Percentiles rank a stretch among this genome's conserved stretches.
Conservation (phyloP, 2,113 vertebrate species). For the Pygathrix nemaeus region DNA sequence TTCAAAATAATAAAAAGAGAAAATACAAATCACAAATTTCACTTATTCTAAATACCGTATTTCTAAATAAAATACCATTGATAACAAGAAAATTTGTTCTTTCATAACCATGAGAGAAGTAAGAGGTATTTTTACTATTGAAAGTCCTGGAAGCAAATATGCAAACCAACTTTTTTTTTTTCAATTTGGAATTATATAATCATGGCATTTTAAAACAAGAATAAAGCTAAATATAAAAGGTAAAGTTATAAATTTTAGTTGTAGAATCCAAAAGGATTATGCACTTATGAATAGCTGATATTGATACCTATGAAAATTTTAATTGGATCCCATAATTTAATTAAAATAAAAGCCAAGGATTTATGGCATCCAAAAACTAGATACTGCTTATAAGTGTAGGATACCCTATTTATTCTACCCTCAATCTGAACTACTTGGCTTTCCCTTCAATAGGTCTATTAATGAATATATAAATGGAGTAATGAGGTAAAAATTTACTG, state of each 20-base stretch:
- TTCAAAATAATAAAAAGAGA: constrained; percentile 7
- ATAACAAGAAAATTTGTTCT: not conserved
- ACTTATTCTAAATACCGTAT: not conserved
- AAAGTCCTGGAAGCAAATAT: not conserved
- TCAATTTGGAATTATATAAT: not conserved
- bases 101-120: not conserved
- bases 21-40: not conserved
- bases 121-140: not conserved
- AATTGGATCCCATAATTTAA: constrained; percentile 5
- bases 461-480: not conserved
- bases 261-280: not conserved
- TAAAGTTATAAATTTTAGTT: not conserved
- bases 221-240: not conserved
- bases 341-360: constrained; percentile 5
- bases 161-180: not conserved
- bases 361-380: not conserved
- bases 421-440: not conserved
- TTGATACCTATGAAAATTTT: not conserved
- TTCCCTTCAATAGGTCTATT: not conserved
- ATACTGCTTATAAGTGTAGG: not conserved
- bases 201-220: not conserved
- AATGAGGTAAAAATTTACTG: not conserved
- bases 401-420: not conserved
- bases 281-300: not conserved
- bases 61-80: constrained; percentile 23